Percentiles rank a stretch among this genome's conserved stretches.
These are phyloP conservation scores for Hemicentrotus pulcherrimus DNA, from an alignment of 35 echinoderm and acorn worm genomes.

Conservation along the genomic window DNA sequence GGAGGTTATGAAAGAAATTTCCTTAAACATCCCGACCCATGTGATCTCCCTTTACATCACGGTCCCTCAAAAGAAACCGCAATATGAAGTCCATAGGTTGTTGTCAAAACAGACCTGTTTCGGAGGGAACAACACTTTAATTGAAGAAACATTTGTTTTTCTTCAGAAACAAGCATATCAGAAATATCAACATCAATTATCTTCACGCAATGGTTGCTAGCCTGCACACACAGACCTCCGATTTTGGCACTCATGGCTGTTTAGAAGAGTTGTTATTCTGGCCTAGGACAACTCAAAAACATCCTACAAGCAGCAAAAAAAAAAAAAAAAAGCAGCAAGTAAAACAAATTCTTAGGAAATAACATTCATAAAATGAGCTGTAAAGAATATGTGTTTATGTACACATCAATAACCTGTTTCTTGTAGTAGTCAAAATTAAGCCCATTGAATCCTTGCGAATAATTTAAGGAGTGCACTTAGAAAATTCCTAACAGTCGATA, in stretches of 20 bases:
- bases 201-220: background rate
- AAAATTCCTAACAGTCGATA: no score
- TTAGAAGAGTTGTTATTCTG: background rate
- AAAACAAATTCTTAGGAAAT: no score
- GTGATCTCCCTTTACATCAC: background rate
- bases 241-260: background rate
- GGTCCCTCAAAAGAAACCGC: background rate
- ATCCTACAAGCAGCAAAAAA: no score
- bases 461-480: no score
- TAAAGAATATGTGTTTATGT: no score
- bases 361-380: no score
- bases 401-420: no score
- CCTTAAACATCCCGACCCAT: background rate
- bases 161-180: background rate
- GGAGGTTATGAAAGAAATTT: background rate
- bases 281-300: background rate
- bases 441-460: no score
- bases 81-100: background rate
- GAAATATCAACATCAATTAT: background rate
- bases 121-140: background rate
- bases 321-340: no score
- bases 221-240: background rate
- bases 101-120: background rate
- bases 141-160: conserved; percentile 20
- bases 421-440: no score